phyloP scores from a whole-genome alignment of 2,797 vertebrate species.

The Karalla daura region DNA sequence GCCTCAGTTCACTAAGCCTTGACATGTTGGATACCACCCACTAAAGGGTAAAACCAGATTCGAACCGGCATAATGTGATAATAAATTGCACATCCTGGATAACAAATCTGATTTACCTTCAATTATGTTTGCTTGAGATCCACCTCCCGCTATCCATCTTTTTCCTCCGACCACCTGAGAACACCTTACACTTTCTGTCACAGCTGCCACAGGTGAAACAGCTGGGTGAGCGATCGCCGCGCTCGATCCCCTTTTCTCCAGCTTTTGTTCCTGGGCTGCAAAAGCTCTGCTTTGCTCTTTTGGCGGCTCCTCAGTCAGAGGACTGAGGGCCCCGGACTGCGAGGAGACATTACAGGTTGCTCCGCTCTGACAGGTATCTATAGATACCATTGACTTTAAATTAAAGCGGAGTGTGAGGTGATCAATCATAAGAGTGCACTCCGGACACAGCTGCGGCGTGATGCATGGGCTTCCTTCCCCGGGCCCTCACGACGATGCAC shows the following conservation, averaged over 20 bases:
- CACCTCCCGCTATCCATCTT: constrained; percentile 56
- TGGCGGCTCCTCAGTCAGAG: constrained; percentile 21
- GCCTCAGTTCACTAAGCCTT: background rate
- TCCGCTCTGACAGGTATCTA: constrained; percentile 80
- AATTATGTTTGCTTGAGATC: constrained; percentile 21
- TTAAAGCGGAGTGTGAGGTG: constrained; percentile 69
- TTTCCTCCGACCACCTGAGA: constrained; percentile 48
- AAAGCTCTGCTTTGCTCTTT: constrained; percentile 17
- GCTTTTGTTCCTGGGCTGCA: constrained; percentile 30
- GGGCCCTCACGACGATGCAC: constrained; percentile 40
- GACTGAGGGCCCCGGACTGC: constrained; percentile 28
- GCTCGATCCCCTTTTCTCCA: constrained; percentile 17
- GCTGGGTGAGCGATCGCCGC: constrained; percentile 65
- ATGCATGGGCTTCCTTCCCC: constrained; percentile 71
- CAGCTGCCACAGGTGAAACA: constrained; percentile 56
- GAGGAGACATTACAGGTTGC: constrained; percentile 65
- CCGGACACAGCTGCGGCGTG: constrained; percentile 61
- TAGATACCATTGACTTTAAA: constrained; percentile 78
- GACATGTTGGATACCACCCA: background rate
- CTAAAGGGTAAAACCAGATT: constrained; percentile 4
- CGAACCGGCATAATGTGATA: constrained; percentile 26
- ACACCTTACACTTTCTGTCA: constrained; percentile 53
- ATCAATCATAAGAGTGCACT: constrained; percentile 76
- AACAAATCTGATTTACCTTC: constrained; percentile 28
- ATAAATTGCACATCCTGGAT: constrained; percentile 11